Evolutionary conservation across 1,140 invertebrate genomes (phyloP).

Genomic region (Aricia agestis): DNA sequence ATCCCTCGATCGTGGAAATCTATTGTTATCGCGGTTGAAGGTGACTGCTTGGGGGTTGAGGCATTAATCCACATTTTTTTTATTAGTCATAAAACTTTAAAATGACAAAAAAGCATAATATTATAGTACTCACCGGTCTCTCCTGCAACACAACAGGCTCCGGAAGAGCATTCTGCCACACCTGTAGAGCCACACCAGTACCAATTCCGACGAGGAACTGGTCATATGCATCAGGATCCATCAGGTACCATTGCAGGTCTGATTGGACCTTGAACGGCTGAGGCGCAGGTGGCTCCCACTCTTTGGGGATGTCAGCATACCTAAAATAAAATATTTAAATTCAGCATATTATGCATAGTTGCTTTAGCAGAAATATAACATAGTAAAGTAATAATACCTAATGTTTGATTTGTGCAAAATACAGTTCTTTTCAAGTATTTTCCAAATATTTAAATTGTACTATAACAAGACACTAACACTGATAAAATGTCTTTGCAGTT

Average conservation of each 20-base stretch:
- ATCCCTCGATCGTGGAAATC: too few species aligned
- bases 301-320: conserved; percentile 93
- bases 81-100: too few species aligned
- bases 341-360: not conserved
- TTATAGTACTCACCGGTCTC: conserved; percentile 79
- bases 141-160: conserved; percentile 91
- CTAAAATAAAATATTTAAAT: conserved; percentile 61
- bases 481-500: too few species aligned
- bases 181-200: conserved; percentile 87
- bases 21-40: too few species aligned
- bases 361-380: too few species aligned
- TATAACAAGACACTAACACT: too few species aligned
- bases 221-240: conserved; percentile 96
- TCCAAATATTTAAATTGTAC: too few species aligned
- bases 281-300: conserved; percentile 93
- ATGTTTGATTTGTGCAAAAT: too few species aligned
- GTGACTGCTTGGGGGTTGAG: too few species aligned
- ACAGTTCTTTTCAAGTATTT: too few species aligned
- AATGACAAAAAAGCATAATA: too few species aligned
- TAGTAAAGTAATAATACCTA: too few species aligned
- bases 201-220: conserved; percentile 95
- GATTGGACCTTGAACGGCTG: conserved; percentile 91
- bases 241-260: conserved; percentile 93
- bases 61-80: not conserved
- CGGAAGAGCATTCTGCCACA: conserved; percentile 93